Evolutionary conservation across 2,797 vertebrate genomes (phyloP).

Genomic region (Coluber constrictor): DNA sequence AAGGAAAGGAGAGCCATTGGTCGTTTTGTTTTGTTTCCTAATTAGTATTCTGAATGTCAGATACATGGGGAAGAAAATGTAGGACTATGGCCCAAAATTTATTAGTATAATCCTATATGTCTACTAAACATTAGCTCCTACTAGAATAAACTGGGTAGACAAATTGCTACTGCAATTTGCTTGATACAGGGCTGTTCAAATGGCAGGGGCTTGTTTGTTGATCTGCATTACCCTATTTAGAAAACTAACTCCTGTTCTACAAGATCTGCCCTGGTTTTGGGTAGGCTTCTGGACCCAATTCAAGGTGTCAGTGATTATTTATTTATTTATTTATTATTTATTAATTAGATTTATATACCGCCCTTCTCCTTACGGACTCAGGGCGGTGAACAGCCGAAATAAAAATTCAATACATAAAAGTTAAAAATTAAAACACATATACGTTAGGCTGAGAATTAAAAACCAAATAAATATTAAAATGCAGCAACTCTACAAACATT

Average conservation of each 20-base stretch:
- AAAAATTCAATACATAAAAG: too few species aligned
- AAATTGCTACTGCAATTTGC: not conserved
- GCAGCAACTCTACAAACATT: too few species aligned
- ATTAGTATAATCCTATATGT: not conserved
- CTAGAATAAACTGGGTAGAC: not conserved
- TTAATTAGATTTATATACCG: too few species aligned
- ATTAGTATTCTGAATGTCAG: not conserved
- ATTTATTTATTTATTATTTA: too few species aligned
- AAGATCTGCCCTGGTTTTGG: not conserved
- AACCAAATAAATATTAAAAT: too few species aligned
- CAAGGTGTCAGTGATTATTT: not conserved
- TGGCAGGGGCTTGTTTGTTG: not conserved
- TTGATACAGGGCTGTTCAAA: not conserved
- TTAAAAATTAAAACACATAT: too few species aligned
- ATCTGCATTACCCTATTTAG: not conserved
- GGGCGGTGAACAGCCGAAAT: too few species aligned
- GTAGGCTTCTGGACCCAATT: not conserved
- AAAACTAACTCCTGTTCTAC: not conserved
- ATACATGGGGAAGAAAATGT: not conserved
- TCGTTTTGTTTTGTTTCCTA: not conserved
- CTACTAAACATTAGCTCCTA: not conserved
- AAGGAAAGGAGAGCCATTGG: not conserved
- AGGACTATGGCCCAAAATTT: not conserved
- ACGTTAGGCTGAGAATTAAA: too few species aligned
- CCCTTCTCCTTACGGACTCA: too few species aligned